Conservation (phyloP, 2,113 vertebrate genomes). For the Rostratula benghalensis region DNA sequence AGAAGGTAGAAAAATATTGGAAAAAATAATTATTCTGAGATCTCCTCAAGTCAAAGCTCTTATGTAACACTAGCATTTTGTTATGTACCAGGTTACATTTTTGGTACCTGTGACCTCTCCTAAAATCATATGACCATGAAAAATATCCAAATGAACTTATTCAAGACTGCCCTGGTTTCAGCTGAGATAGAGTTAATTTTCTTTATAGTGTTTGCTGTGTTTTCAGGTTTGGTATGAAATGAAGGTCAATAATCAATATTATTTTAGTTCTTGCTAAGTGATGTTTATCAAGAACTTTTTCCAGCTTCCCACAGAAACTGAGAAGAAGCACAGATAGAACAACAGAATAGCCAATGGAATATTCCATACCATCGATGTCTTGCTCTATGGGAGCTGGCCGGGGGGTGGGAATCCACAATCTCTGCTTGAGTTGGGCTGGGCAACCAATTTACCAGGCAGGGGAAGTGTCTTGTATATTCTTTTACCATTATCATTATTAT, state of each 20-base stretch:
- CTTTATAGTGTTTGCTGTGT: not conserved
- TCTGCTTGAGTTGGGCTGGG: not conserved
- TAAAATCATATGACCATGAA: not conserved
- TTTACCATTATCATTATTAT: not conserved
- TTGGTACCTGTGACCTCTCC: not conserved
- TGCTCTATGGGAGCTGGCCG: not conserved
- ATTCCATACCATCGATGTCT: not conserved
- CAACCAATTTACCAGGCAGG: not conserved
- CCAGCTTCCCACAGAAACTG: not conserved
- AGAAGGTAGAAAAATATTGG: not conserved
- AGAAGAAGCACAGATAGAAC: not conserved
- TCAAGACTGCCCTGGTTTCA: not conserved
- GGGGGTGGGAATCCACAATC: not conserved
- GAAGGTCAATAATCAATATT: not conserved
- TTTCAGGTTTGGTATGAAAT: not conserved
- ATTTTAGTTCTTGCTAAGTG: not conserved
- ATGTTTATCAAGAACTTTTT: not conserved
- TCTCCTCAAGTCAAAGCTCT: not conserved
- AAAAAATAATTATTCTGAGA: not conserved
- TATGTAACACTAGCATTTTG: not conserved
- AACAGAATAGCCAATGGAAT: not conserved
- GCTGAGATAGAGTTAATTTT: not conserved
- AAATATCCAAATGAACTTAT: not conserved
- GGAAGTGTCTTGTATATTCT: not conserved
- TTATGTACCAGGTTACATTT: not conserved